Conservation (phyloP, 2,888 invertebrate genomes). For the Synergus laeviventris region DNA sequence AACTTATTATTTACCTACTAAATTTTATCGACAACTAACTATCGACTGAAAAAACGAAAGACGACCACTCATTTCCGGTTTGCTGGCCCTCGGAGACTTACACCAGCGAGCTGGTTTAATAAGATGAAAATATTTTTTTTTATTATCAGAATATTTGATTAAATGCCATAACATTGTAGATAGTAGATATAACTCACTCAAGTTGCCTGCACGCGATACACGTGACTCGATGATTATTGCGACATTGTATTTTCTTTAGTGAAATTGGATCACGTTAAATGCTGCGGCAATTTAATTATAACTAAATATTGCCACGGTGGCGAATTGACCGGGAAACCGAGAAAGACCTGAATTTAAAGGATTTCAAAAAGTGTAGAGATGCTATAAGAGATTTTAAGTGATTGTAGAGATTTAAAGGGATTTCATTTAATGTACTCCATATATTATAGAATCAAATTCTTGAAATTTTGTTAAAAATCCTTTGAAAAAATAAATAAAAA, state of each 20-base stretch:
- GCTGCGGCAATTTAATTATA: neutral
- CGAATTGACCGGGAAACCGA: too few species aligned
- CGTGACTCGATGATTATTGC: neutral
- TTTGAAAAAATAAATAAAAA: too few species aligned
- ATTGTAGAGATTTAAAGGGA: too few species aligned
- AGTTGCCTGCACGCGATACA: conserved; percentile 12
- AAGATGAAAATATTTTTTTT: neutral
- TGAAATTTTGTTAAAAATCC: too few species aligned
- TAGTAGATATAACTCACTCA: neutral
- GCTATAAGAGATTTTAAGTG: too few species aligned
- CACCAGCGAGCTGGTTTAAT: neutral
- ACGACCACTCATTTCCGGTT: conserved; percentile 28
- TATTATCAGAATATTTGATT: conserved; percentile 24
- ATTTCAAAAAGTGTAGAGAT: too few species aligned
- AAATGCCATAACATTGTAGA: neutral
- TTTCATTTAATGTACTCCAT: too few species aligned
- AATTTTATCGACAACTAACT: neutral
- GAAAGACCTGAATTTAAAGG: too few species aligned
- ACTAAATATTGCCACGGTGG: too few species aligned
- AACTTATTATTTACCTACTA: neutral
- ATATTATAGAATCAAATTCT: too few species aligned
- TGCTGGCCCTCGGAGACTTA: neutral
- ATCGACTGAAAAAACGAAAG: conserved; percentile 9
- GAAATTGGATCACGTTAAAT: neutral
- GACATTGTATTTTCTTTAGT: neutral